Evolutionary conservation across 2,888 invertebrate genomes (phyloP).

Genomic region (Acleris sparsana): DNA sequence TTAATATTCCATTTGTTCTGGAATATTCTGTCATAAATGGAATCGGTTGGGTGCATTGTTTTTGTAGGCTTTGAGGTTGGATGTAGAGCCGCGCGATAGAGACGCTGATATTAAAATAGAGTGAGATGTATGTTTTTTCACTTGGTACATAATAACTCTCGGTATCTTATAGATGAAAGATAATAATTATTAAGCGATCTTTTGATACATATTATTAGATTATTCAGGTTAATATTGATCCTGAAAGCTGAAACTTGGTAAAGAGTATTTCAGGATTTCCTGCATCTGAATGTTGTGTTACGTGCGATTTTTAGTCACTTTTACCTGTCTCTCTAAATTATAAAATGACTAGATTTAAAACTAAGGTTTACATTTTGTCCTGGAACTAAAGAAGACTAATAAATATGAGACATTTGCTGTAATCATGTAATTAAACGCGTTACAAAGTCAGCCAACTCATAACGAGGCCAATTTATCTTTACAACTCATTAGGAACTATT

Average conservation of each 20-base stretch:
- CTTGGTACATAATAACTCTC: not conserved
- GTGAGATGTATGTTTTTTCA: not conserved
- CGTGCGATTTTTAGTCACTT: too few relatives aligned
- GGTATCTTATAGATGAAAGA: too few relatives aligned
- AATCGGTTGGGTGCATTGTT: slow-evolving; percentile 12
- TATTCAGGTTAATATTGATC: too few relatives aligned
- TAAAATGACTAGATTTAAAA: too few relatives aligned
- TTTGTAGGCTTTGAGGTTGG: not conserved
- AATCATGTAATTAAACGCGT: slow-evolving; percentile 9
- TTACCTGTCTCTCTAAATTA: too few relatives aligned
- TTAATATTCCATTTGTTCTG: slow-evolving; percentile 34
- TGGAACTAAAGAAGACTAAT: too few relatives aligned
- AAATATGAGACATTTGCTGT: not conserved
- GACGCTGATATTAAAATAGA: not conserved
- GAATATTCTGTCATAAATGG: slow-evolving; percentile 32
- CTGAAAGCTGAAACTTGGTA: too few relatives aligned
- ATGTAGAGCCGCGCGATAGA: slow-evolving; percentile 1
- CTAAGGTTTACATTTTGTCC: too few relatives aligned
- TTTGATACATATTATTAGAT: too few relatives aligned
- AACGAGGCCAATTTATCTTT: slow-evolving; percentile 35
- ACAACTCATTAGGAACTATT: slow-evolving; percentile 40
- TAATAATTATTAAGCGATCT: too few relatives aligned
- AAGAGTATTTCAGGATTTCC: too few relatives aligned
- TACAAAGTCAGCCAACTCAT: slow-evolving; percentile 20
- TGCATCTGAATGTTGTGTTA: too few relatives aligned